phyloP scores from a whole-genome alignment of 2,797 vertebrate genomes.

The Carcharodon carcharias region DNA sequence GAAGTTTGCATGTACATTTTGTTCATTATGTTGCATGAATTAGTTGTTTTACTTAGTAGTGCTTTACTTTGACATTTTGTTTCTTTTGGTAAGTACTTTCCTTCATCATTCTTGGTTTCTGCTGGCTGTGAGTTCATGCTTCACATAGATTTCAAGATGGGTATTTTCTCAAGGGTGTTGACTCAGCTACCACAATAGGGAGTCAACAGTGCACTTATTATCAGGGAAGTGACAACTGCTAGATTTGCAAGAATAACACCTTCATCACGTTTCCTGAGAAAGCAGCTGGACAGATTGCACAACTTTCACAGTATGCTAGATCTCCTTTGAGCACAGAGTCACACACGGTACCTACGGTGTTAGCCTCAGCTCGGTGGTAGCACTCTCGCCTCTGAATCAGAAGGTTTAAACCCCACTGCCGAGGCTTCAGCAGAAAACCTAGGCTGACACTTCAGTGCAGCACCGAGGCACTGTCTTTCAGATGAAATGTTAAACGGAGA shows the following conservation, averaged over 20 bases:
- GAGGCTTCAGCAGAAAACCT: neutral
- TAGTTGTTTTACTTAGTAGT: neutral
- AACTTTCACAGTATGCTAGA: neutral
- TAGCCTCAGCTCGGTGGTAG: neutral
- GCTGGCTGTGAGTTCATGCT: neutral
- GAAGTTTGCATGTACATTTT: neutral
- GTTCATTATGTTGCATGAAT: neutral
- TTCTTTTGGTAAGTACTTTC: neutral
- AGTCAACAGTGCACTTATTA: neutral
- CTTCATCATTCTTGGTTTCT: neutral
- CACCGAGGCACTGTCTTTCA: neutral
- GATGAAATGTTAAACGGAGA: neutral
- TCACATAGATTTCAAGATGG: neutral
- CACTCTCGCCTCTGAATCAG: neutral
- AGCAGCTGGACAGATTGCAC: constrained; percentile 24
- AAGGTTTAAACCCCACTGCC: neutral
- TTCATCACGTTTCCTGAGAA: constrained; percentile 15
- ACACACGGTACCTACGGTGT: neutral
- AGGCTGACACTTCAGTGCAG: neutral
- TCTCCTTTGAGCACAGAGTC: neutral
- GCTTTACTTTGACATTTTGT: neutral
- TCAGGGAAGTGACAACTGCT: neutral
- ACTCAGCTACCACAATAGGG: neutral
- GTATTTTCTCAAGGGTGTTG: neutral
- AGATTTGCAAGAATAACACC: neutral